Conservation (phyloP, 1,140 invertebrate genomes). For the Elysia chlorotica region DNA sequence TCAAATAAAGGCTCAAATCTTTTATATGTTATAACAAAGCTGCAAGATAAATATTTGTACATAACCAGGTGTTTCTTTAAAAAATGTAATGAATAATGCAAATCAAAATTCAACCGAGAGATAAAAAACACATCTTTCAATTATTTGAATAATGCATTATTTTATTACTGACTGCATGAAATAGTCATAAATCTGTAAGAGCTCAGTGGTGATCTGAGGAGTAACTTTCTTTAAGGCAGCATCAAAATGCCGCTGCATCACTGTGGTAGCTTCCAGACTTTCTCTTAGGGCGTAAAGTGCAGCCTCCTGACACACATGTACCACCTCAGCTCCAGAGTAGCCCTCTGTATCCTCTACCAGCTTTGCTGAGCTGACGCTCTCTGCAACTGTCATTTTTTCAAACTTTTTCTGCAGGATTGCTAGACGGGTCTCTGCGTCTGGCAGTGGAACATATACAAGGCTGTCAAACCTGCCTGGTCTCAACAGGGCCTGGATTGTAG, state of each 20-base stretch:
- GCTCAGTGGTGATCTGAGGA: constrained; percentile 73
- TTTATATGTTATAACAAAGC: too few relatives aligned
- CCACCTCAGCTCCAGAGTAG: constrained; percentile 89
- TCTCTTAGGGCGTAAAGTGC: constrained; percentile 79
- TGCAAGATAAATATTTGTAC: too few relatives aligned
- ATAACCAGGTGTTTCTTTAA: too few relatives aligned
- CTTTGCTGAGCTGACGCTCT: constrained; percentile 69
- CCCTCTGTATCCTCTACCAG: constrained; percentile 73
- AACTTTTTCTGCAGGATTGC: constrained; percentile 74
- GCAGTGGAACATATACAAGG: constrained; percentile 86
- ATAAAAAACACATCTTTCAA: too few relatives aligned
- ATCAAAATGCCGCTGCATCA: constrained; percentile 72
- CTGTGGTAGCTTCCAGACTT: constrained; percentile 66
- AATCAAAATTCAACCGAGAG: too few relatives aligned
- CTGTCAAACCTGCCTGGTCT: constrained; percentile 87
- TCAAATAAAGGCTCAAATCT: too few relatives aligned
- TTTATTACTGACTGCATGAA: constrained; percentile 40
- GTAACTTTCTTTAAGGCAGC: constrained; percentile 71
- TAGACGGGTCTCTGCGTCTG: constrained; percentile 70
- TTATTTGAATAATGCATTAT: background rate
- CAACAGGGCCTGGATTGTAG: constrained; percentile 76
- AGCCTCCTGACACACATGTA: constrained; percentile 85
- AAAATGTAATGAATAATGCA: too few relatives aligned
- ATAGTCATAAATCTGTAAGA: constrained; percentile 74
- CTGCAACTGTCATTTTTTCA: constrained; percentile 68